Evolutionary conservation across 2,113 vertebrate species (phyloP).

Genomic region (Rattus rattus): DNA sequence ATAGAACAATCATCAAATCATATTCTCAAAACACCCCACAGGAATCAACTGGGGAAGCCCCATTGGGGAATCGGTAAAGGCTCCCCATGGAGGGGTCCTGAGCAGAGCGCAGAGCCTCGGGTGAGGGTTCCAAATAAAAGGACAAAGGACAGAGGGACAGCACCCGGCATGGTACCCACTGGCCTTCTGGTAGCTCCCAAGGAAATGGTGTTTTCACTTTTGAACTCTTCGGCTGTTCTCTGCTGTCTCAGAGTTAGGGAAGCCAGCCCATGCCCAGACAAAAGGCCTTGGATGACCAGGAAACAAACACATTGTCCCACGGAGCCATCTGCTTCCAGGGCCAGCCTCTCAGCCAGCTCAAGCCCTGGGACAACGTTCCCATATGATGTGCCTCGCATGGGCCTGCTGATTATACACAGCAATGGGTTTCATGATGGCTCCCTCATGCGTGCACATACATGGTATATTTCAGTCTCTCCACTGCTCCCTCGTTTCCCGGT

Average conservation of each 20-base stretch:
- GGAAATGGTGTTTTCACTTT: not conserved
- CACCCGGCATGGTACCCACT: not conserved
- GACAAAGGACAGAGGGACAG: not conserved
- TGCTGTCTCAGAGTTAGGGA: not conserved
- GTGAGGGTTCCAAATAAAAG: not conserved
- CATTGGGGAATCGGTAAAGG: not conserved
- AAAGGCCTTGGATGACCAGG: not conserved
- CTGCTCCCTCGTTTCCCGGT: not conserved
- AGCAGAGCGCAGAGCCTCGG: not conserved
- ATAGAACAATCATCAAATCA: not conserved
- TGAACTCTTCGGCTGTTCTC: not conserved
- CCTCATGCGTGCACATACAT: not conserved
- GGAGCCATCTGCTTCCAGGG: not conserved
- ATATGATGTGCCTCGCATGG: not conserved
- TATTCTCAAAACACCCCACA: not conserved
- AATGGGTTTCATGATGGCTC: too few species aligned
- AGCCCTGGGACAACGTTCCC: rapidly evolving
- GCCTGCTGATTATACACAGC: too few species aligned
- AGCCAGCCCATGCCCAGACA: not conserved
- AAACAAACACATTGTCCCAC: not conserved
- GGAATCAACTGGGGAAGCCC: not conserved
- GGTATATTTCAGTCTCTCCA: too few species aligned
- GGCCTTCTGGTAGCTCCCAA: not conserved
- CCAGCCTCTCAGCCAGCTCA: not conserved
- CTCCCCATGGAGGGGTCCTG: not conserved